Percentiles rank a stretch among this genome's conserved stretches.
Conservation (phyloP, 2,888 invertebrate genomes). For the Lottia scabra region DNA sequence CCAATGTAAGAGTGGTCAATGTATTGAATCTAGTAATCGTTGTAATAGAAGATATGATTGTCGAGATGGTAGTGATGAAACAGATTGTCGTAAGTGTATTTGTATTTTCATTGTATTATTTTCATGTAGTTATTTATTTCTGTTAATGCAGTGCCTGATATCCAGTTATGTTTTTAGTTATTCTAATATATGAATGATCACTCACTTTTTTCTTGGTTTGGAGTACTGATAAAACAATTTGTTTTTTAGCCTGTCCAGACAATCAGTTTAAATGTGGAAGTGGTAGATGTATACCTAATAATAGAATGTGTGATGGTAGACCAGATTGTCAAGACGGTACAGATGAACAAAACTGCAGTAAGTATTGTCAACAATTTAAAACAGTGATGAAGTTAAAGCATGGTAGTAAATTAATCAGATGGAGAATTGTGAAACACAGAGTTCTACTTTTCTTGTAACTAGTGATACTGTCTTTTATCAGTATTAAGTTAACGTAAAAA, state of each 20-base stretch:
- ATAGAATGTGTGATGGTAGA: slow-evolving; percentile 55
- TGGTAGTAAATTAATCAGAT: too few species aligned
- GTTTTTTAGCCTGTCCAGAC: slow-evolving; percentile 32
- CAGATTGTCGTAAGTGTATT: slow-evolving; percentile 74
- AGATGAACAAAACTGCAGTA: slow-evolving; percentile 61
- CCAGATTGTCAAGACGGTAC: slow-evolving; percentile 60
- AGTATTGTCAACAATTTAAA: slow-evolving; percentile 23
- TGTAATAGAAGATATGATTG: slow-evolving; percentile 75
- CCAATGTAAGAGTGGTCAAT: slow-evolving; percentile 75
- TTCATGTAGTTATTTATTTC: background rate
- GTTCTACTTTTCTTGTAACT: too few species aligned
- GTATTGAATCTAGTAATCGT: slow-evolving; percentile 34
- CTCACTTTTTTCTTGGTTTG: too few species aligned
- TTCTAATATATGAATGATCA: background rate
- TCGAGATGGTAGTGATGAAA: slow-evolving; percentile 76
- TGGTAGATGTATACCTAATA: slow-evolving; percentile 43
- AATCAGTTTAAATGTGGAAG: slow-evolving; percentile 53
- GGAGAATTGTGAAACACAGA: background rate
- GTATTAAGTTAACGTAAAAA: too few species aligned
- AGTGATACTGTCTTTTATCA: too few species aligned
- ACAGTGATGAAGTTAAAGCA: too few species aligned
- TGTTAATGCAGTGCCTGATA: too few species aligned
- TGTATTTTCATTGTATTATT: background rate
- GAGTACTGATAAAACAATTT: too few species aligned
- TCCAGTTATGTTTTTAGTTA: too few species aligned